phyloP scores from a whole-genome alignment of 2,113 vertebrate genomes.

The Alaudala cheleensis region DNA sequence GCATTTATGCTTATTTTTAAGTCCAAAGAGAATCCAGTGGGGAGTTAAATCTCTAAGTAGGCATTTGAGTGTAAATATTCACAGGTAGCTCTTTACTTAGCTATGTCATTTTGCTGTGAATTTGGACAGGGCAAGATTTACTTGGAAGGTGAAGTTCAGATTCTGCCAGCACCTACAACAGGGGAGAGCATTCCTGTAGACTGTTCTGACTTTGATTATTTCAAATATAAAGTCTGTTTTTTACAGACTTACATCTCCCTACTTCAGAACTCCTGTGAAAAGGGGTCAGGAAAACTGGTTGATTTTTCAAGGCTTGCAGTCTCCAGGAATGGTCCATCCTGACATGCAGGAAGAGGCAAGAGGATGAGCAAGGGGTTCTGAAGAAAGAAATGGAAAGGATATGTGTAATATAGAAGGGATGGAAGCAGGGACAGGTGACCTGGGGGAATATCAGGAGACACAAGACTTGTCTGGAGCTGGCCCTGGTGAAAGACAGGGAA shows the following conservation, averaged over 20 bases:
- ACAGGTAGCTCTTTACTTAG: background rate
- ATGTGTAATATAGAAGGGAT: rapidly evolving
- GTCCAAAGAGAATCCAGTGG: background rate
- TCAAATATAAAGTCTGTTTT: background rate
- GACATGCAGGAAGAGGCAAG: background rate
- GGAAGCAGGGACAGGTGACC: background rate
- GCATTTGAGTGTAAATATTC: background rate
- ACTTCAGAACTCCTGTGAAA: too few relatives aligned
- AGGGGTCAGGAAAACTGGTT: background rate
- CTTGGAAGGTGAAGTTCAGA: background rate
- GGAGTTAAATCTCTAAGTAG: background rate
- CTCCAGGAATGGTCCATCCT: background rate
- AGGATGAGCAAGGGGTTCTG: background rate
- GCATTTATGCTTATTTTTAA: background rate
- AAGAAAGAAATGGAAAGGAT: background rate
- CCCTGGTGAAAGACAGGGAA: background rate
- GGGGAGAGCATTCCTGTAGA: background rate
- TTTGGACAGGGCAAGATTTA: background rate
- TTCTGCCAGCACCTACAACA: background rate
- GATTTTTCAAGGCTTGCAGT: background rate
- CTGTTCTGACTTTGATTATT: background rate
- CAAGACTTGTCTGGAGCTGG: background rate
- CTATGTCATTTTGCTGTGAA: background rate
- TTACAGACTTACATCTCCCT: background rate
- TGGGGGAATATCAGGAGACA: background rate